Evolutionary conservation across 1,140 invertebrate genomes (phyloP).

Genomic region (Choristoneura fumiferana): DNA sequence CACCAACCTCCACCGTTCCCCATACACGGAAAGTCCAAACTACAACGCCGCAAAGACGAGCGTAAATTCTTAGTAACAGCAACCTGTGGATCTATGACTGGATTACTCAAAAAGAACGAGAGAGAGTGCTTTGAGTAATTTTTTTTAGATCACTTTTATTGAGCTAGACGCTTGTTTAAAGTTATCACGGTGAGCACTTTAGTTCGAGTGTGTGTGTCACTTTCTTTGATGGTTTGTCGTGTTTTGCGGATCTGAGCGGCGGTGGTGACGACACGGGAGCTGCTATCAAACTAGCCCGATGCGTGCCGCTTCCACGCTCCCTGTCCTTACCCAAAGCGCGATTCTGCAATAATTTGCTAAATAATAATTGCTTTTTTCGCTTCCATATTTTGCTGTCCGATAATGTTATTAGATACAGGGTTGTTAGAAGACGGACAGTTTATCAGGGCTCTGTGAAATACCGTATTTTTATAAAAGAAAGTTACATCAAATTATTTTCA

Average conservation of each 20-base stretch:
- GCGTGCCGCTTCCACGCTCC: conserved; percentile 70
- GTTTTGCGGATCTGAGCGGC: conserved; percentile 30
- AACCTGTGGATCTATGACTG: conserved; percentile 49
- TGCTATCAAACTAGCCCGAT: conserved; percentile 74
- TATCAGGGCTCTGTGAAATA: too few relatives aligned
- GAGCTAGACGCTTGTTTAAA: too few relatives aligned
- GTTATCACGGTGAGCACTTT: neutral
- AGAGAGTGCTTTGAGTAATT: too few relatives aligned
- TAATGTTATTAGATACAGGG: too few relatives aligned
- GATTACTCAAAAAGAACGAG: neutral
- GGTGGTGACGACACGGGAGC: conserved; percentile 69
- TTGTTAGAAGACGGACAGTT: too few relatives aligned
- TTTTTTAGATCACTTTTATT: neutral
- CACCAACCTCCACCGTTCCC: conserved; percentile 59
- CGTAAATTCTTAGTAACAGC: conserved; percentile 42
- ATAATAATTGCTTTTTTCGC: neutral
- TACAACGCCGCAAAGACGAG: conserved; percentile 36
- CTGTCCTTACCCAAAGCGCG: conserved; percentile 53
- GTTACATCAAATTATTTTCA: too few relatives aligned
- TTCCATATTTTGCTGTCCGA: neutral
- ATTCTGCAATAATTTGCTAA: conserved; percentile 58
- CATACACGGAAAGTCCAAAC: conserved; percentile 45
- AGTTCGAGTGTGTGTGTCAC: neutral
- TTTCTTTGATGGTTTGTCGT: too few relatives aligned
- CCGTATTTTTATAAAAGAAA: too few relatives aligned